Base-by-base conservation (phyloP, 2,113 vertebrate species). In the Podarcis cretensis region DNA sequence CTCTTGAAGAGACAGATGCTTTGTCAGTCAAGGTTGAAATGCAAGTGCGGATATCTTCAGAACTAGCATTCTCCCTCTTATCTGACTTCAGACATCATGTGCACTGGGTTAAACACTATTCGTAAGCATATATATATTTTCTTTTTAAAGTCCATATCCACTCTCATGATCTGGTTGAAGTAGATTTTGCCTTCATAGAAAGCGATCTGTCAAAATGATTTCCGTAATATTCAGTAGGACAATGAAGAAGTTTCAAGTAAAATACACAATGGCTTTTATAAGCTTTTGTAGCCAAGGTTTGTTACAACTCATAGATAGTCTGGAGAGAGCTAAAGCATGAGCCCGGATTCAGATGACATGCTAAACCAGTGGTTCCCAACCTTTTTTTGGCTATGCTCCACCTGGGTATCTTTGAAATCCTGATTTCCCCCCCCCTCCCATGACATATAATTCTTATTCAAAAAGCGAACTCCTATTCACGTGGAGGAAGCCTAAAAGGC, bases 1-100 rank as follows among this genome's bases (percentile, higher is more conserved):
- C 95, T 76, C 92, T 94, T 9, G 97, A 97, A 90, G 96, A 98
- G 30, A 89, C 87, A 20, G 94, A 94, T 74, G 23, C 84, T 57
- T 77, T 98, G 89, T 96, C 93, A 25, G 10, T 98, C 82, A 96
- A 96, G 93, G 95, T 98, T 89, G 96, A 98, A 95, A 97, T 97
- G 95, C 90, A 94, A 7, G 96, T 97, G 87, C 85, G 88, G 32
- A 91, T 96, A 48, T 89, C 96, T 0, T 94, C 97, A 23, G 79
- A 84, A 2, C 5, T 92, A 1, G 96, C 95, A 85, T 98, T 97
- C 79, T 93, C 84, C 48, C 93, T 97, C 84, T 73, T 98, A 75
- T 97, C 96, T 0, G 95, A 98, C 95, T 97, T 98, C 89, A 95
- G 89, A 1, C 87, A 94, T 23, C 77, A 95, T 18, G 95, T 92